Conservation (phyloP, 37 sponge, comb jelly and placozoan species). For the Oopsacas minuta region DNA sequence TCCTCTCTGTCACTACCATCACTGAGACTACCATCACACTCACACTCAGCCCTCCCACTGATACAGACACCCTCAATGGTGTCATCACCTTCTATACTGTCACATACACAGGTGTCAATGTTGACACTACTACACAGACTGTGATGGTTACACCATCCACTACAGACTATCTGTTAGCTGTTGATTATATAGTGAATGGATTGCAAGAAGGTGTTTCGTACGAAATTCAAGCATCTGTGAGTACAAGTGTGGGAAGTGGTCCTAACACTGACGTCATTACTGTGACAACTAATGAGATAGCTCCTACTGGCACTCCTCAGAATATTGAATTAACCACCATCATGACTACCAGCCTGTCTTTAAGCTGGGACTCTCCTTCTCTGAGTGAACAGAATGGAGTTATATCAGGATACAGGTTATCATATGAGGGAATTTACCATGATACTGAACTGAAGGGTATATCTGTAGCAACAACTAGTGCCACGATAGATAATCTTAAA, state of each 20-base stretch:
- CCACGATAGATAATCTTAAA: background rate
- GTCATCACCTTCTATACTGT: background rate
- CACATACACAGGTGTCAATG: background rate
- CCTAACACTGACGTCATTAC: background rate
- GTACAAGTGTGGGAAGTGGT: background rate
- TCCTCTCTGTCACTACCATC: background rate
- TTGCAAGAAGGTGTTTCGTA: constrained; percentile 10
- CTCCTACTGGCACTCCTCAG: background rate
- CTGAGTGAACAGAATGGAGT: background rate
- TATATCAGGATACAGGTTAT: background rate
- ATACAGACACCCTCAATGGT: background rate
- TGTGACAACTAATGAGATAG: background rate
- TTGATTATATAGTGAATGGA: background rate
- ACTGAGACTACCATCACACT: background rate
- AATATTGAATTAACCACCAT: background rate
- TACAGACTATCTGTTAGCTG: background rate
- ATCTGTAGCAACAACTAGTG: background rate
- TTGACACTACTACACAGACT: background rate
- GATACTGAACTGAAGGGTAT: background rate
- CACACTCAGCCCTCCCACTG: background rate
- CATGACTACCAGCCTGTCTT: background rate
- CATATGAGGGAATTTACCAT: background rate
- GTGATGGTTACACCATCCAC: background rate
- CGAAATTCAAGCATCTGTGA: background rate
- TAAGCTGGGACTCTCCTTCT: background rate